phyloP scores from a whole-genome alignment of 1,140 invertebrate species.

The Plodia interpunctella region DNA sequence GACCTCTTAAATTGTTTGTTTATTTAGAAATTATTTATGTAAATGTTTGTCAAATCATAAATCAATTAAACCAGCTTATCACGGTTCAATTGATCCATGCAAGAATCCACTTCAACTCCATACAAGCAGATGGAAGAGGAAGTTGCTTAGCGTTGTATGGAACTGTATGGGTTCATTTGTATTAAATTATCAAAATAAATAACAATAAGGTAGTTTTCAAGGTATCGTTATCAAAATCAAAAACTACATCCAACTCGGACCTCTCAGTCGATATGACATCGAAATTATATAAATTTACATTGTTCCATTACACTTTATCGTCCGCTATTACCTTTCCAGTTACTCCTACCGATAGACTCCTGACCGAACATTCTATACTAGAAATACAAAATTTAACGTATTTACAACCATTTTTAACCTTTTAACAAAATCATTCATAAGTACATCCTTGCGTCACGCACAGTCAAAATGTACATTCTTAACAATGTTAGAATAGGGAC shows the following conservation, averaged over 20 bases:
- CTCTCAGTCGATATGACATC: slow-evolving; percentile 41
- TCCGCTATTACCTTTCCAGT: slow-evolving; percentile 44
- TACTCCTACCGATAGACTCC: slow-evolving; percentile 58
- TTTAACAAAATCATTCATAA: slow-evolving; percentile 71
- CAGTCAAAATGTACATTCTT: slow-evolving; percentile 71
- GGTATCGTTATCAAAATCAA: slow-evolving; percentile 21
- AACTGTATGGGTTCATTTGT: slow-evolving; percentile 55
- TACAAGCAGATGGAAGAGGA: slow-evolving; percentile 68
- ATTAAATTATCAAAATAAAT: slow-evolving; percentile 10
- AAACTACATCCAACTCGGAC: slow-evolving; percentile 33
- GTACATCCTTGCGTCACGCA: slow-evolving; percentile 66
- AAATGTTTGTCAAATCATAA: slow-evolving; percentile 13
- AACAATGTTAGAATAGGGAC: slow-evolving; percentile 59
- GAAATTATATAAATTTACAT: slow-evolving; percentile 44
- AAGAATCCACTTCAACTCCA: slow-evolving; percentile 66
- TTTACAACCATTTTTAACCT: slow-evolving; percentile 73
- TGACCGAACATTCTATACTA: slow-evolving; percentile 71
- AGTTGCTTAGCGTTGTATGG: slow-evolving; percentile 70
- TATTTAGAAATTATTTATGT: slow-evolving; percentile 4
- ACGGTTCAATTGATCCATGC: slow-evolving; percentile 27
- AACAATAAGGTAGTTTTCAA: slow-evolving; percentile 30
- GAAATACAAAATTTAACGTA: slow-evolving; percentile 77
- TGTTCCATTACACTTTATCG: slow-evolving; percentile 40
- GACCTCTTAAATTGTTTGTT: slow-evolving; percentile 9
- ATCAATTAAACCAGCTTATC: slow-evolving; percentile 26